Evolutionary conservation across 2,888 invertebrate species (phyloP), one percentile per base, ranked within the genome.

Genomic region (Malachius bipustulatus): DNA sequence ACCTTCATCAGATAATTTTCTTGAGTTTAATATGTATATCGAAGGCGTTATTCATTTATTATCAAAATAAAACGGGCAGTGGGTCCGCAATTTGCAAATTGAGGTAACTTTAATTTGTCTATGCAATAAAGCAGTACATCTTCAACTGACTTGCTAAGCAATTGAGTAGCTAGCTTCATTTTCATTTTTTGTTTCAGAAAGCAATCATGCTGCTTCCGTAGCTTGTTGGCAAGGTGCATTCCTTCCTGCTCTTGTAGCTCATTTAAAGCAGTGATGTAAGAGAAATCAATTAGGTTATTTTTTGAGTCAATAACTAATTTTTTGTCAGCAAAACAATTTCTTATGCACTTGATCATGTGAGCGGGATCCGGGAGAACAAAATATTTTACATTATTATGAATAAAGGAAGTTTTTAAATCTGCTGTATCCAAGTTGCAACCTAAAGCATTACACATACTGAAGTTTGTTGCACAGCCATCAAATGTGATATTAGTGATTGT

Each of bases 391-490:
- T 32, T 40, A 16, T 35, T 26, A 12, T 43, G 44, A 36, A 44
- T 40, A 12, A 48, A 48, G 29, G 28, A 14, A n/a, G 34, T 26
- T 27, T 3, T 34, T 27, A 34, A 16, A 12, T n/a, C 3, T n/a
- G 12, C 3, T n/a, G n/a, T 9, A 11, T 35, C 12, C 4, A 32
- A 27, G 19, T 26, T 13, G 26, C 37, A 33, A 16, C 24, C 34
- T 45, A 45, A 28, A 4, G 30, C 35, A 31, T 36, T 39, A 11
- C 15, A 28, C 43, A 44, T 43, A 16, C 32, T 24, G 14, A 49
- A 30, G 37, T 45, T 49, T 11, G 42, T 30, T 9, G 39, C 36
- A 12, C 44, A 41, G 14, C 46, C 47, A 40, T 48, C 46, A 40
- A 47, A 43, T 14, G 42, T 44, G 28, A 48, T 24, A 2, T n/a